These are phyloP conservation scores for Chloroceryle inda DNA, from an alignment of 2,797 vertebrate species.

Conservation along the genomic window DNA sequence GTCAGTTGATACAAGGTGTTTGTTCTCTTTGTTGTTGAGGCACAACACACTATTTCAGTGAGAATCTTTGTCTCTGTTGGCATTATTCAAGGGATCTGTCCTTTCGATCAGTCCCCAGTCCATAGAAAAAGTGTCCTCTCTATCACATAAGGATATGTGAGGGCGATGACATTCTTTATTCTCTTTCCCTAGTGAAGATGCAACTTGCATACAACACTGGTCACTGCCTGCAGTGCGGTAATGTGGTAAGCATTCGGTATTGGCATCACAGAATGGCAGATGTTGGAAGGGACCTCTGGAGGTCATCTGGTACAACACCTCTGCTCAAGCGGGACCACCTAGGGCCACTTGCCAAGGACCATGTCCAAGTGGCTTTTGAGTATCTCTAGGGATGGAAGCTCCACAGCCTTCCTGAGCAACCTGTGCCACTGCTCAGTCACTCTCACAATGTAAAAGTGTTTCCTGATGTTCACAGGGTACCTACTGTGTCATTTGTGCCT, in stretches of 20 bases:
- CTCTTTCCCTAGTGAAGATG: background rate
- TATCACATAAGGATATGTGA: background rate
- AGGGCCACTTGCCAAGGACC: background rate
- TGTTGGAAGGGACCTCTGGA: background rate
- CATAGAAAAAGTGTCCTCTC: background rate
- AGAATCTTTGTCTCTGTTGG: background rate
- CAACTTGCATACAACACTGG: background rate
- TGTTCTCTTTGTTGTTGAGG: background rate
- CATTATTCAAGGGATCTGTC: background rate
- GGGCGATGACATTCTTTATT: background rate
- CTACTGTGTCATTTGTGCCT: background rate
- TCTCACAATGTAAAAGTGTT: background rate
- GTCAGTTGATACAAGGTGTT: background rate
- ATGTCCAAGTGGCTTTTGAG: background rate
- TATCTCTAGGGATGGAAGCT: background rate
- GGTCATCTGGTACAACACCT: background rate
- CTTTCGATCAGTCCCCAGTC: rapidly evolving
- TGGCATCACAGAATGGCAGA: background rate
- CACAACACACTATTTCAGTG: background rate
- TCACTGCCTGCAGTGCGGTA: background rate
- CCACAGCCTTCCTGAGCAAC: background rate
- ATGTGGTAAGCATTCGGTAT: background rate
- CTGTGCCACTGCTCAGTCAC: background rate
- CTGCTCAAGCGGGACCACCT: background rate
- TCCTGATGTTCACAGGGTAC: background rate